Evolutionary conservation across 2,113 vertebrate species (phyloP), one percentile per base, ranked within the genome.

Genomic region (Gobiocypris rarus): DNA sequence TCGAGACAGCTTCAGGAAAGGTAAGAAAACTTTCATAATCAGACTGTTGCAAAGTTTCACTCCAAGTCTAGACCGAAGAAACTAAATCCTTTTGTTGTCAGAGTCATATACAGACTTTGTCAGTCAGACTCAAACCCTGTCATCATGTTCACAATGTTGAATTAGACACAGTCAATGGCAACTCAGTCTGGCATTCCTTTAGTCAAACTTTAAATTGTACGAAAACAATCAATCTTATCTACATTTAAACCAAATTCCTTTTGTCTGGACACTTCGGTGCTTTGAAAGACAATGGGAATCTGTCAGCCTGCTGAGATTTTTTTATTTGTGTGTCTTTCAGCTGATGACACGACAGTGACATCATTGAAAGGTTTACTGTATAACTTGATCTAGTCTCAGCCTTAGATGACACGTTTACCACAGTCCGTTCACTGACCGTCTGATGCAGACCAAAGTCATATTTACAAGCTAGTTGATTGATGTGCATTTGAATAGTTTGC

Each of bases 1-100:
- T 99, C 97, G 11, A 95, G 95, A 89, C 96, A 96, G 84, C 97
- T 98, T 89, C 97, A 98, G 76, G 96, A 98, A 92, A 98, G 97
- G 97, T 97, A 89, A 94, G 95, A 81, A 75, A 76, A 50, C 7
- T 14, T 45, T 4, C 65, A 28, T 43, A 31, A 65, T 63, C 45
- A 54, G 14, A 84, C 45, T 83, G 13, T 58, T 58, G 22, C 43
- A 14, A 43, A 43, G 56, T 24, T 61, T 61, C 1, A 22, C 74
- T 76, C 17, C 43, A 54, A 56, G 41, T 43, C 56, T 75, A 65
- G 31, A 83, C 58, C 9, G 56, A 70, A 50, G 24, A 82, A 71
- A 71, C 31, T 19, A 43, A 52, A 73, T 69, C 19, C 58, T n/a
- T 67, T 48, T 61, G 19, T 43, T 54, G 28, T 67, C 73, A 76